These are phyloP conservation scores for Poecilobothrus nobilitatus DNA, from an alignment of 2,888 invertebrate genomes.

Conservation along the genomic window DNA sequence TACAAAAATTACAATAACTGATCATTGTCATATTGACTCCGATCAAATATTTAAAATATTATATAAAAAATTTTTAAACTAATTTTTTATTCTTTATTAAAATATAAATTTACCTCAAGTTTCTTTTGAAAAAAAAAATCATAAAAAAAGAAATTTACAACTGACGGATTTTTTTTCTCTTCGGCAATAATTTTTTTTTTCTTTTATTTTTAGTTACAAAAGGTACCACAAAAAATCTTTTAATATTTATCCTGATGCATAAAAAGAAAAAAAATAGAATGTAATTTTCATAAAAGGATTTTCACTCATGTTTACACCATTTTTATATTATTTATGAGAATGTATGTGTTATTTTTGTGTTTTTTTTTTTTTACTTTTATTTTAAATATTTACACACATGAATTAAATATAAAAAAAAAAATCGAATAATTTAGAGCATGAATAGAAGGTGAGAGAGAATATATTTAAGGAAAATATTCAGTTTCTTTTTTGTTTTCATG, in stretches of 20 bases:
- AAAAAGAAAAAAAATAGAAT: not conserved
- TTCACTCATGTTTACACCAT: conserved; percentile 1
- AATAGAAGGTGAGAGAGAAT: not conserved
- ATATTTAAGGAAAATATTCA: not conserved
- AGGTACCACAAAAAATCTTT: not conserved
- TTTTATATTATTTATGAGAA: not conserved
- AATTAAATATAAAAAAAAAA: too few species aligned
- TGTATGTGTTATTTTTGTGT: not conserved
- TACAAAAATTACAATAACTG: too few species aligned
- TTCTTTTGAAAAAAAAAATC: too few species aligned
- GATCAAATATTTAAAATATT: too few species aligned
- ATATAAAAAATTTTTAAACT: too few species aligned
- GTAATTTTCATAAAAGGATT: conserved; percentile 6
- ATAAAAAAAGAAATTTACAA: too few species aligned
- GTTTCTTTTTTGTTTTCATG: not conserved
- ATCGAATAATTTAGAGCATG: not conserved
- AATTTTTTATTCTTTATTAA: too few species aligned
- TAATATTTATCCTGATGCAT: not conserved
- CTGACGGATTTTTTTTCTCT: too few species aligned
- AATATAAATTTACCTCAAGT: too few species aligned
- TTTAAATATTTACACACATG: too few species aligned
- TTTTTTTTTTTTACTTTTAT: not conserved
- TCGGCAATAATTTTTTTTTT: too few species aligned
- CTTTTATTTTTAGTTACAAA: not conserved
- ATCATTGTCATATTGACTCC: too few species aligned